Conservation (phyloP, 2,113 vertebrate genomes). For the Nannospalax galili region DNA sequence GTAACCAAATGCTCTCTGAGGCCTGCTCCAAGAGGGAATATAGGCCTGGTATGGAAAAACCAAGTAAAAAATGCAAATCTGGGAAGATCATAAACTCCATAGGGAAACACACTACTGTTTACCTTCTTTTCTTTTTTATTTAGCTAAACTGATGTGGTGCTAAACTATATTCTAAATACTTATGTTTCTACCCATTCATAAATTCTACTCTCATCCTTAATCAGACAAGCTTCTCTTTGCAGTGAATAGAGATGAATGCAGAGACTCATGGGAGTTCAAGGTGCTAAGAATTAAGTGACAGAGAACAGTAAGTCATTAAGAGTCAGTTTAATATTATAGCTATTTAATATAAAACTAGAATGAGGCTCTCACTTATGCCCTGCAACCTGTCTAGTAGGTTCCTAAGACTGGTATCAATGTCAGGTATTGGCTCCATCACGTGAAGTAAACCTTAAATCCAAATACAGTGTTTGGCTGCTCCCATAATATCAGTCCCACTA, state of each 20-base stretch:
- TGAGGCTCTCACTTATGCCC: too few species aligned
- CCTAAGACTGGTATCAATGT: too few species aligned
- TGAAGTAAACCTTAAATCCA: too few species aligned
- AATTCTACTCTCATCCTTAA: not conserved
- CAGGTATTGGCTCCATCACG: too few species aligned
- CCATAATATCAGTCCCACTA: too few species aligned
- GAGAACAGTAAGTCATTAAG: too few species aligned
- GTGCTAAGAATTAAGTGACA: not conserved
- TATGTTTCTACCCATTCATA: not conserved
- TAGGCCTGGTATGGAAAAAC: not conserved
- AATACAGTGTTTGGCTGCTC: too few species aligned
- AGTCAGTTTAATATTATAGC: too few species aligned
- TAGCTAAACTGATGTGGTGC: not conserved
- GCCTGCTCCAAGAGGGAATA: not conserved
- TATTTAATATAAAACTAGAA: too few species aligned
- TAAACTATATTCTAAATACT: not conserved
- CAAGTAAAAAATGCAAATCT: not conserved
- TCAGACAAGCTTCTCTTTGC: not conserved
- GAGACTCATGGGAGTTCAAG: not conserved
- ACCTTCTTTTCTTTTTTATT: too few species aligned
- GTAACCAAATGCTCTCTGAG: not conserved
- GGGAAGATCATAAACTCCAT: not conserved
- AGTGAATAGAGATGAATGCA: not conserved
- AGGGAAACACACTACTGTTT: too few species aligned
- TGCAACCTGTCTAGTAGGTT: too few species aligned